Conservation (phyloP, 2,797 vertebrate genomes). For the Babyrousa celebensis region DNA sequence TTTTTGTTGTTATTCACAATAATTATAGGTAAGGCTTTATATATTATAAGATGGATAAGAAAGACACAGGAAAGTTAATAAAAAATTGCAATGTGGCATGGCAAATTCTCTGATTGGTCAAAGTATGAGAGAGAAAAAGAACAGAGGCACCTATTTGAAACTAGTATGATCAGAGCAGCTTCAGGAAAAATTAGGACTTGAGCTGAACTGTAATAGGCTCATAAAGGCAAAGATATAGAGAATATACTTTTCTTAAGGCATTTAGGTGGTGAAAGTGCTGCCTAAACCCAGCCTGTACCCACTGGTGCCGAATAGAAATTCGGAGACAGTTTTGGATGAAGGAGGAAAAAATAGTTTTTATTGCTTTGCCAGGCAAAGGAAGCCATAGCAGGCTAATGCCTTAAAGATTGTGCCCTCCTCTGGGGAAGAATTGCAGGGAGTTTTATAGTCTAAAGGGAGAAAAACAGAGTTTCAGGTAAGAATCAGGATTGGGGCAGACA, state of each 20-base stretch:
- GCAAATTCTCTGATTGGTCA: not conserved
- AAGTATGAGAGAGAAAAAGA: constrained; percentile 39
- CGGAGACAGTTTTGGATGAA: too few relatives aligned
- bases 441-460: too few relatives aligned
- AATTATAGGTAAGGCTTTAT: not conserved
- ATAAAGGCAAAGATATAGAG: not conserved
- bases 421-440: too few relatives aligned
- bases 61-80: not conserved
- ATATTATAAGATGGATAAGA: not conserved
- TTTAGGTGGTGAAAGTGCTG: not conserved
- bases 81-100: not conserved
- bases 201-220: not conserved
- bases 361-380: too few relatives aligned
- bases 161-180: not conserved
- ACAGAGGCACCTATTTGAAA: not conserved
- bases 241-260: not conserved
- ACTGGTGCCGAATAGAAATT: too few relatives aligned
- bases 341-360: too few relatives aligned
- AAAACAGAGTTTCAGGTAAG: too few relatives aligned
- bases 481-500: too few relatives aligned
- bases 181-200: not conserved
- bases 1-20: not conserved
- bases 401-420: too few relatives aligned
- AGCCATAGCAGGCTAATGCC: too few relatives aligned
- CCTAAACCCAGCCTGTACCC: too few relatives aligned